A percentile compares a stretch with the other conserved stretches of the same genome.
Conservation (phyloP, 1,140 invertebrate genomes). For the Cotesia glomerata region DNA sequence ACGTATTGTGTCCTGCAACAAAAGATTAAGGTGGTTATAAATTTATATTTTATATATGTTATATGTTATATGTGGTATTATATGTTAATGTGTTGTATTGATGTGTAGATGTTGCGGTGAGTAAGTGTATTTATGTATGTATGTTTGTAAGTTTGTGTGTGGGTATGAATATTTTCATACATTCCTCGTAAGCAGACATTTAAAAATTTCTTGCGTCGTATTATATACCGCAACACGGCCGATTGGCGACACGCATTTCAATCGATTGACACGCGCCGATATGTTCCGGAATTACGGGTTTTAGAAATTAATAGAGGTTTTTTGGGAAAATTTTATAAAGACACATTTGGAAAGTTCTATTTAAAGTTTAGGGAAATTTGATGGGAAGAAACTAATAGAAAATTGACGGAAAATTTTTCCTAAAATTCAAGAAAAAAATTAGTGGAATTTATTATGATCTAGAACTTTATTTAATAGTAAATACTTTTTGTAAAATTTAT, state of each 20-base stretch:
- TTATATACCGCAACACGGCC: neutral
- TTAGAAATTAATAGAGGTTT: too few species aligned
- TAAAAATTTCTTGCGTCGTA: slow-evolving; percentile 50
- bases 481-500: too few species aligned
- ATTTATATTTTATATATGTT: neutral
- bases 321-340: too few species aligned
- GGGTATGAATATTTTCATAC: neutral
- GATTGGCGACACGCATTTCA: slow-evolving; percentile 43
- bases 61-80: too few species aligned
- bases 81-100: neutral
- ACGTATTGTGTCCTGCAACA: neutral
- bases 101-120: neutral
- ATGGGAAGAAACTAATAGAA: too few species aligned
- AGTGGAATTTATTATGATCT: too few species aligned
- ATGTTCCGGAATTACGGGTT: too few species aligned
- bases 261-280: slow-evolving; percentile 45
- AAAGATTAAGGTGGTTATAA: slow-evolving; percentile 2
- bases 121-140: neutral
- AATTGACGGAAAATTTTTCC: too few species aligned
- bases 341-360: too few species aligned
- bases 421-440: too few species aligned
- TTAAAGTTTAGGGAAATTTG: too few species aligned
- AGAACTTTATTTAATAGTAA: too few species aligned
- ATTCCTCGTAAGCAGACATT: slow-evolving; percentile 42
- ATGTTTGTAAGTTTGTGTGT: neutral